Base-by-base conservation (phyloP, 2,888 invertebrate species). In the Corbicula japonica region DNA sequence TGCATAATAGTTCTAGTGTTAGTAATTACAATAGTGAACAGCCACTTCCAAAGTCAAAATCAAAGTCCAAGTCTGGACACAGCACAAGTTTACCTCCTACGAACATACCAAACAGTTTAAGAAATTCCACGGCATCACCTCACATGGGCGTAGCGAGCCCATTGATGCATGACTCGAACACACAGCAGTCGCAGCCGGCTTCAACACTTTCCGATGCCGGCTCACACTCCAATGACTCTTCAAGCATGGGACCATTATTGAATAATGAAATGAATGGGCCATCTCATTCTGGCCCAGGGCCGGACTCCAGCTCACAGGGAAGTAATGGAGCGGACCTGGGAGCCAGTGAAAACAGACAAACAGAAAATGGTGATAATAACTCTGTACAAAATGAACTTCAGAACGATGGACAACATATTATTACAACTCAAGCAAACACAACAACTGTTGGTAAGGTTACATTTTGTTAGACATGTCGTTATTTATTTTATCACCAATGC, bases 231-330 rank as follows among this genome's bases (percentile, higher is more conserved):
- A 82, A 82, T 48, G 82, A 82, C 44, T 82, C 82, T 15, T 52
- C 80, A n/a, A 70, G 69, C 54, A 74, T 82, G 82, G 82, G 82
- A 82, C 82, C 82, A 82, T 58, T 82, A 28, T 60, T 58, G 62
- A 74, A 69, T 44, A 70, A 66, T 70, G 74, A 65, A 38, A 30
- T 41, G 10, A 66, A 35, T 38, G 66, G 28, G 34, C 34, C 26
- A 26, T 26, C 52, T 30, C 52, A 18, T 1, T 26, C 12, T 26
- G 12, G n/a, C n/a, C n/a, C n/a, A n/a, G n/a, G n/a, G n/a, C n/a
- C 35, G n/a, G 41, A 21, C 15, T 28, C 66, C 12, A 38, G 54
- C 50, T 35, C 54, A 5, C 38, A 66, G 52, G 52, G 66, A 35
- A 56, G 10, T 61, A 10, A 41, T 10, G 12, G 15, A 41, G 12